These are phyloP conservation scores for Limnothrissa miodon DNA, from an alignment of 2,113 vertebrate species.

Conservation along the genomic window DNA sequence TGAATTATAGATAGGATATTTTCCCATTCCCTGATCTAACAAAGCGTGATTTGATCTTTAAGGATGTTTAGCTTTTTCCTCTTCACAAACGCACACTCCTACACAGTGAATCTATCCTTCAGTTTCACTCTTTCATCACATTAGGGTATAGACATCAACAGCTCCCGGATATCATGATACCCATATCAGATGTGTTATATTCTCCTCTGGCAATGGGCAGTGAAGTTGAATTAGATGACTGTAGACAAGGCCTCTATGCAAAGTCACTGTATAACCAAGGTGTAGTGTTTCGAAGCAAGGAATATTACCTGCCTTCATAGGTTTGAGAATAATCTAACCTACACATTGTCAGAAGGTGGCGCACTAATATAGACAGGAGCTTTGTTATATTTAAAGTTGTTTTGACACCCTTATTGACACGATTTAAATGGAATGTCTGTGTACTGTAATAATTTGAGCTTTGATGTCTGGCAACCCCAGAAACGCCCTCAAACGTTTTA, in stretches of 20 bases:
- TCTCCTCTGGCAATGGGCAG: conserved; percentile 31
- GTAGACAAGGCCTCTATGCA: background rate
- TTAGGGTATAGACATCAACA: conserved; percentile 22
- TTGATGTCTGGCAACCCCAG: background rate
- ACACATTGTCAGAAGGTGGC: too few species aligned
- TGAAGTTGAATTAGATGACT: conserved; percentile 32
- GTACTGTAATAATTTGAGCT: background rate
- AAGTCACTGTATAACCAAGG: background rate
- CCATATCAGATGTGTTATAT: conserved; percentile 45
- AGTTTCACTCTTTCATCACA: conserved; percentile 29
- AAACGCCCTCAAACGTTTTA: background rate
- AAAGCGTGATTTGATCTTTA: background rate
- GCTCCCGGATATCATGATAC: conserved; percentile 33
- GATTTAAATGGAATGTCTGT: background rate
- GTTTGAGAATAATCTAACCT: too few species aligned
- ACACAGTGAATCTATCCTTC: conserved; percentile 12
- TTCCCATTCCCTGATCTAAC: background rate
- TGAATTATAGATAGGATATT: background rate
- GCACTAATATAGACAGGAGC: background rate
- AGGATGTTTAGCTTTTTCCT: background rate
- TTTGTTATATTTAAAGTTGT: background rate
- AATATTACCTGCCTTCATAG: too few species aligned
- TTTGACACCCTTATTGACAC: background rate
- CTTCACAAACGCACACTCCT: background rate
- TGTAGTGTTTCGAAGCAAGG: background rate